phyloP scores from a whole-genome alignment of 2,113 vertebrate genomes.

The Piaya cayana region DNA sequence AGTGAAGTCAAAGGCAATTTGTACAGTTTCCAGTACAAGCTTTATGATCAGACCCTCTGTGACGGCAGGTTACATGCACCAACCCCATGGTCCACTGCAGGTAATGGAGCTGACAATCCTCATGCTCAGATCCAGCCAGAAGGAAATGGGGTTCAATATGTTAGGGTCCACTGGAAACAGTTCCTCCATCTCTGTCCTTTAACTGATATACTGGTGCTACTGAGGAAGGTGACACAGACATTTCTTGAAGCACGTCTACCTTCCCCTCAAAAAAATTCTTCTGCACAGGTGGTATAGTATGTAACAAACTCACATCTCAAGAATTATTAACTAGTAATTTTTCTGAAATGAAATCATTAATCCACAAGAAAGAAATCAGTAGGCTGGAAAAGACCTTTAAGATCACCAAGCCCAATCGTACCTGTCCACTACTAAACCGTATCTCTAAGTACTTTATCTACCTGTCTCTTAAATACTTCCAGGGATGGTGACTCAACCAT shows the following conservation, averaged over 20 bases:
- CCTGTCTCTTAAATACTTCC: no score
- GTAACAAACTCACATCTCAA: not conserved
- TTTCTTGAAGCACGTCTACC: not conserved
- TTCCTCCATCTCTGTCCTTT: not conserved
- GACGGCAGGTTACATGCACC: not conserved
- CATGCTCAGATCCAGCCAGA: not conserved
- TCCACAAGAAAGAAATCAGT: not conserved
- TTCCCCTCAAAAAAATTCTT: not conserved
- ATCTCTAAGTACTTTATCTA: no score
- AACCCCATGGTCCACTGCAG: not conserved
- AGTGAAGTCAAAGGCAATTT: not conserved
- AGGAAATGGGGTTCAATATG: not conserved
- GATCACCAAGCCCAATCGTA: no score
- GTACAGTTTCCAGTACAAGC: not conserved
- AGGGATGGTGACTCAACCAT: no score
- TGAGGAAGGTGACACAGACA: not conserved
- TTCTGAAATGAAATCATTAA: not conserved
- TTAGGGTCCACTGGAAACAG: not conserved
- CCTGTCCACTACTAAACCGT: no score
- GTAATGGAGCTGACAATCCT: not conserved
- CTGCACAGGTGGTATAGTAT: not conserved
- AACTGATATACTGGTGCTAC: not conserved
- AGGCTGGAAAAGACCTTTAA: no score
- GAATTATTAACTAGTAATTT: not conserved
- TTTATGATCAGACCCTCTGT: not conserved